Conservation (phyloP, 1,140 invertebrate species). For the Pogonognathellus flavescens region DNA sequence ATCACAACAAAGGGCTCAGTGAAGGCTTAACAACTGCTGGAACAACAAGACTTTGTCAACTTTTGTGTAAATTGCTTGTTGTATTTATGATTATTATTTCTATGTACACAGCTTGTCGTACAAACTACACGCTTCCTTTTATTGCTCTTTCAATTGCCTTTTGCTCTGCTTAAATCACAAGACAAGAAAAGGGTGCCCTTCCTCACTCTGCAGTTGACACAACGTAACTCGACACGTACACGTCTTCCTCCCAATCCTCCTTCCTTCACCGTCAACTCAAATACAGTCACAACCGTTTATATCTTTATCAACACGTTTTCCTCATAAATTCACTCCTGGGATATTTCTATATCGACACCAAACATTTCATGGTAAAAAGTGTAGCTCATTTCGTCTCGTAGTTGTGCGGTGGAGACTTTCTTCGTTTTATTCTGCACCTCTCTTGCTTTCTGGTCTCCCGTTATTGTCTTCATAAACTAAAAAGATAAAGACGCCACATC, state of each 20-base stretch:
- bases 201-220: neutral
- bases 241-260: neutral
- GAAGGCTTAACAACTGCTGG: constrained; percentile 1
- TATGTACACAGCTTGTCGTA: constrained; percentile 10
- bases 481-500: too few relatives aligned
- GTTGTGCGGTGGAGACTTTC: too few relatives aligned
- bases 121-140: constrained; percentile 24
- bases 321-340: neutral
- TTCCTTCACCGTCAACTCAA: neutral
- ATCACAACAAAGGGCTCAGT: constrained; percentile 2
- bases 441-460: too few relatives aligned
- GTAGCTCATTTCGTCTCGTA: too few relatives aligned
- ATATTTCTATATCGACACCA: too few relatives aligned
- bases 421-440: too few relatives aligned
- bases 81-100: too few relatives aligned
- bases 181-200: constrained; percentile 10
- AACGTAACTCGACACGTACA: neutral
- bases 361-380: too few relatives aligned
- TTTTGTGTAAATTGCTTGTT: constrained; percentile 1
- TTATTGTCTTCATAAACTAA: too few relatives aligned
- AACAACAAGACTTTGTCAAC: constrained; percentile 23
- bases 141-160: constrained; percentile 9
- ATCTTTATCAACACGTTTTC: neutral
- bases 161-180: neutral
- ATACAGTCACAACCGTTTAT: neutral